These are phyloP conservation scores for Buphagus erythrorhynchus DNA, from an alignment of 2,797 vertebrate genomes.

Conservation along the genomic window DNA sequence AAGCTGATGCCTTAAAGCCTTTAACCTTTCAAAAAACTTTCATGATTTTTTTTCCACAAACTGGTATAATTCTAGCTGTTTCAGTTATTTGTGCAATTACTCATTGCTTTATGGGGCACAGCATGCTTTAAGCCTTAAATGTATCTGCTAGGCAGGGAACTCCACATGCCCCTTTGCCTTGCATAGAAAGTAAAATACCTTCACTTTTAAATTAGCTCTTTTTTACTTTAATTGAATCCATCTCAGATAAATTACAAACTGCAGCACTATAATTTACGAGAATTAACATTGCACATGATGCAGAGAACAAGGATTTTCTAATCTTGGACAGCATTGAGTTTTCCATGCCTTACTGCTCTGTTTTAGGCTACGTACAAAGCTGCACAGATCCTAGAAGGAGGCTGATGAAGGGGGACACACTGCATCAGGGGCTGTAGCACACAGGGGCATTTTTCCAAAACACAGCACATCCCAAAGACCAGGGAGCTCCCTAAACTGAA, in stretches of 20 bases:
- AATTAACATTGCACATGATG: background rate
- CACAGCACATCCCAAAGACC: background rate
- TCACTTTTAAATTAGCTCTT: constrained; percentile 34
- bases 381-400: background rate
- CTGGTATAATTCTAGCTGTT: background rate
- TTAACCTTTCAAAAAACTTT: background rate
- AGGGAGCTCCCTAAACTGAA: background rate
- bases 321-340: background rate
- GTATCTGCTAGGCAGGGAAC: background rate
- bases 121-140: constrained; percentile 40
- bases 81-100: background rate
- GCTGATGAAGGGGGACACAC: background rate
- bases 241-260: constrained; percentile 36
- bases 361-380: background rate
- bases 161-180: background rate
- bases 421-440: background rate
- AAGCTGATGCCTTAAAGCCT: background rate
- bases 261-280: background rate
- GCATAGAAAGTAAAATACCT: constrained; percentile 1
- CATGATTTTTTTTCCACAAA: background rate
- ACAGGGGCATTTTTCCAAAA: background rate
- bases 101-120: constrained; percentile 1
- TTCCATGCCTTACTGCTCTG: background rate
- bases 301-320: background rate
- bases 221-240: constrained; percentile 38